Evolutionary conservation across 2,888 invertebrate species (phyloP).

Genomic region (Pseudanteris insignis): DNA sequence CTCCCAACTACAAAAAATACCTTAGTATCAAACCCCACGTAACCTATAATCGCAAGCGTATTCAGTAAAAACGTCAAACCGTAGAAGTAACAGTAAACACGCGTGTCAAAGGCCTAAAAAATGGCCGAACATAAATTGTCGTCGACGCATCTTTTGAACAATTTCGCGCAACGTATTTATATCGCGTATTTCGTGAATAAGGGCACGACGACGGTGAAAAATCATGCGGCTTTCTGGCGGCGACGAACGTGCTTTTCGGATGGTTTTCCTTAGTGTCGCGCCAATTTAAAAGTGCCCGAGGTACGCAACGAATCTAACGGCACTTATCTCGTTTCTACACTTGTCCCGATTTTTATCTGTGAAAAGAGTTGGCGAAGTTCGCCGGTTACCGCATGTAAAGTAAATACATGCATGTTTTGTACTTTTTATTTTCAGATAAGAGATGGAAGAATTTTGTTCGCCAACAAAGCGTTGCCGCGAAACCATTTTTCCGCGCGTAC

Average conservation of each 20-base stretch:
- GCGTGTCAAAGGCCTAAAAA: too few relatives aligned
- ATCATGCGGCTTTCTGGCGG: conserved; percentile 31
- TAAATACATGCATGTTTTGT: conserved; percentile 17
- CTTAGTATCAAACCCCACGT: too few relatives aligned
- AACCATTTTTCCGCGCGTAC: not conserved
- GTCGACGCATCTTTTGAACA: too few relatives aligned
- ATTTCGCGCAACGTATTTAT: too few relatives aligned
- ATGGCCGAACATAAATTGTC: too few relatives aligned
- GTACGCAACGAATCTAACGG: conserved; percentile 42
- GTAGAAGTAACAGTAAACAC: too few relatives aligned
- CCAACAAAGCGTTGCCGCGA: conserved; percentile 3
- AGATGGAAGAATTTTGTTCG: conserved; percentile 9
- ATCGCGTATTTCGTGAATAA: too few relatives aligned
- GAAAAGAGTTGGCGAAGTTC: conserved; percentile 21
- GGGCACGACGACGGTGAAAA: conserved; percentile 31
- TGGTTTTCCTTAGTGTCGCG: conserved; percentile 26
- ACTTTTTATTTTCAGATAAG: conserved; percentile 15
- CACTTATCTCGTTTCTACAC: conserved; percentile 50
- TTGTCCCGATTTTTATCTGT: conserved; percentile 39
- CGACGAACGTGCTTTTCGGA: conserved; percentile 39
- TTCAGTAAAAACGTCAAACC: too few relatives aligned
- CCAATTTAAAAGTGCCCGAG: conserved; percentile 40
- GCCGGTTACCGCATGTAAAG: conserved; percentile 23
- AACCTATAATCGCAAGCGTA: too few relatives aligned
- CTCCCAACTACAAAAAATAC: too few relatives aligned